Percentiles rank a stretch among this genome's conserved stretches.
These are phyloP conservation scores for Hippocampus barbouri DNA, from an alignment of 2,113 vertebrate genomes.

Conservation along the genomic window DNA sequence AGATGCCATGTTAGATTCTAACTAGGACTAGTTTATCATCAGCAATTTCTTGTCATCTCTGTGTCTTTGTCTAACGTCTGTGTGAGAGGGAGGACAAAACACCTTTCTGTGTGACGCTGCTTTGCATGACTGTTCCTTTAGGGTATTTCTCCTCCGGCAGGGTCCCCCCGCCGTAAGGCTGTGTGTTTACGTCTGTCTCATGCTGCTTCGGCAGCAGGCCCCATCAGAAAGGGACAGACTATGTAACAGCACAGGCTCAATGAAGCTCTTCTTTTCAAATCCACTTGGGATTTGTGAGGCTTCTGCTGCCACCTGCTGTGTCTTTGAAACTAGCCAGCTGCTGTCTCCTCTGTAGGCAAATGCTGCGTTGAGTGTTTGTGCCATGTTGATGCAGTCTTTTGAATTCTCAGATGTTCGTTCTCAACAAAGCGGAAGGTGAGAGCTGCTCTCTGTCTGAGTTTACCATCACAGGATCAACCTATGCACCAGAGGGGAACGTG, in stretches of 20 bases:
- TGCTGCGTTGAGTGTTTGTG: constrained; percentile 9
- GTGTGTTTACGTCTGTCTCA: constrained; percentile 34
- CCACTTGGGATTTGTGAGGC: constrained; percentile 11
- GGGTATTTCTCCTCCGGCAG: constrained; percentile 25
- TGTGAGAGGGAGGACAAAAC: constrained; percentile 9
- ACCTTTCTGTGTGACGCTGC: constrained; percentile 24
- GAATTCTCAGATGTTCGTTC: constrained; percentile 85
- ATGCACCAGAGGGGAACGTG: constrained; percentile 95
- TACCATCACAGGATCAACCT: constrained; percentile 93
- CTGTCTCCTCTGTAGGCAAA: neutral
- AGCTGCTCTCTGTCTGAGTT: constrained; percentile 89
- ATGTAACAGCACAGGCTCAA: neutral
- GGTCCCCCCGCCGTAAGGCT: constrained; percentile 23
- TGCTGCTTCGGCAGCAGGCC: constrained; percentile 24
- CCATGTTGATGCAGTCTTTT: constrained; percentile 10
- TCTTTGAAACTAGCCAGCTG: neutral
- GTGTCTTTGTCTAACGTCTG: constrained; percentile 5
- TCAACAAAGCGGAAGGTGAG: constrained; percentile 85
- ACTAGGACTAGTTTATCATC: neutral
- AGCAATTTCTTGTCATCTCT: neutral
- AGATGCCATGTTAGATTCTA: neutral
- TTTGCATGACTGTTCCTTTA: neutral
- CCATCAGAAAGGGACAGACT: neutral
- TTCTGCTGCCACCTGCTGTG: constrained; percentile 56
- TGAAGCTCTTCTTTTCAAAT: neutral